Percentiles rank a stretch among this genome's conserved stretches.
Evolutionary conservation across 2,888 invertebrate genomes (phyloP).

Genomic region (Amiota mariae): DNA sequence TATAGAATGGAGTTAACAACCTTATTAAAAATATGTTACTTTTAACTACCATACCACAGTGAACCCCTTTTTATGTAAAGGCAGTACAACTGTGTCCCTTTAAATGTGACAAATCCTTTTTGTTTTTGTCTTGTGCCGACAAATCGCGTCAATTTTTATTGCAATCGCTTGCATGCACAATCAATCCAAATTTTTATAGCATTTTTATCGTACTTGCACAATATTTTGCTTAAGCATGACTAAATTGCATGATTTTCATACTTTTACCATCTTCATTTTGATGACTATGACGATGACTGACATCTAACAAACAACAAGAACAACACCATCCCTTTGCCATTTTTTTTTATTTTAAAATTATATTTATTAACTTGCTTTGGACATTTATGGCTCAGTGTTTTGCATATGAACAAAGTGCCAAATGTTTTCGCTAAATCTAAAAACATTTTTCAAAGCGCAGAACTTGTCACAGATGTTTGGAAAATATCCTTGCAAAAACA

Average conservation of each 20-base stretch:
- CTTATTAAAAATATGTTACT: no score
- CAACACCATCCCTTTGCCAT: conserved; percentile 10
- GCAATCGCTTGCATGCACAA: conserved; percentile 25
- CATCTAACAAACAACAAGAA: conserved; percentile 3
- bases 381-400: conserved; percentile 56
- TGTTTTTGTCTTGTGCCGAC: conserved; percentile 4
- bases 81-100: neutral
- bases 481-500: conserved; percentile 1
- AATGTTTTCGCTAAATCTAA: conserved; percentile 24
- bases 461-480: conserved; percentile 46
- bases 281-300: conserved; percentile 8
- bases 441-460: conserved; percentile 27
- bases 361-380: conserved; percentile 54
- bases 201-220: conserved; percentile 64
- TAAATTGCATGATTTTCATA: conserved; percentile 53
- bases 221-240: conserved; percentile 61
- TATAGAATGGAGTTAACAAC: no score
- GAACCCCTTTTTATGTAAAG: neutral
- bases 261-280: neutral
- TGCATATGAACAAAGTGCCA: conserved; percentile 30
- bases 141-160: conserved; percentile 48
- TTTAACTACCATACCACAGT: no score
- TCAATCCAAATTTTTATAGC: conserved; percentile 60
- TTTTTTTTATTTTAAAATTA: conserved; percentile 48
- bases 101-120: neutral